Base-by-base conservation (phyloP, 2,113 vertebrate species). In the Python bivittatus region DNA sequence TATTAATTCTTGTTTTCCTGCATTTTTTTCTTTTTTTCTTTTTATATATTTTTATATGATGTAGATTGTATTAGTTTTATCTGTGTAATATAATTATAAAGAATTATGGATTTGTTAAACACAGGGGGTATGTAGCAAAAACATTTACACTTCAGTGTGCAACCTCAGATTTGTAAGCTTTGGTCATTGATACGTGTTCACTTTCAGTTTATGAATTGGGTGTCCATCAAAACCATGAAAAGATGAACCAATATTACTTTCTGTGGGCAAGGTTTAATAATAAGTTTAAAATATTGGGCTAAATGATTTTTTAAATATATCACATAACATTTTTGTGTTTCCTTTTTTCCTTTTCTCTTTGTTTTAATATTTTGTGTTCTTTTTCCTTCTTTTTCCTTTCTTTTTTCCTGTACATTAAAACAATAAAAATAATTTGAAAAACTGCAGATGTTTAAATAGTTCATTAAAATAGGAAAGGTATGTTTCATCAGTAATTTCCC, bases 381-480 rank as follows among this genome's bases (percentile, higher is more conserved):
- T 38, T 48, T 48, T 48, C 2, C 5, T 48, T 48, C 44, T 48
- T 48, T 48, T 48, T 48, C 5, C 44, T 48, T 5, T 48, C n/a
- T 72, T 33, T 27, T 44, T 56, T 0, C 9, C 9, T 23, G n/a
- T n/a, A 12, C 17, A 33, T 57, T 60, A 5, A 79, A 79, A 15
- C 68, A 48, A 48, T 48, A 48, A 48, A 48, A 48, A 48, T 38
- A 38, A 79, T 20, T 79, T 79, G 72, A 42, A 79, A 79, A 79
- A 60, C 5, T 52, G 53, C 20, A 87, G 10, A 61, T 87, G 87
- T 93, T 60, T 87, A 93, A 89, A 61, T 61, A 83, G 61, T 79
- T 88, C 17, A 38, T 93, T 90, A 93, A 87, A 87, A 87, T 85
- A 53, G 84, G 64, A 92, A 90, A 38, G 29, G 64, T 20, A 20